Evolutionary conservation across 2,113 vertebrate genomes (phyloP).

Genomic region (Polypterus bichir): DNA sequence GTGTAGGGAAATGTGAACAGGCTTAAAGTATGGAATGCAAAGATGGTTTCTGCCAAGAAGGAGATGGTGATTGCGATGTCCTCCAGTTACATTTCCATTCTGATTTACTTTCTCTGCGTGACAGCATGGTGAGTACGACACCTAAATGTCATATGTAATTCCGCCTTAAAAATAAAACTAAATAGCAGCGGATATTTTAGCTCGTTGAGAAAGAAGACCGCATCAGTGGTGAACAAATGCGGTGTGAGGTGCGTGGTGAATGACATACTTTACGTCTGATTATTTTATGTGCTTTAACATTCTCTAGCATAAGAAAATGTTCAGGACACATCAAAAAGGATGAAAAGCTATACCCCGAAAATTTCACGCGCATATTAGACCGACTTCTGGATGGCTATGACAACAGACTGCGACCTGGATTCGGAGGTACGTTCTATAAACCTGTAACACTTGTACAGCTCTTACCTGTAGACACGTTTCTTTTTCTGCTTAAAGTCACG

Average conservation of each 20-base stretch:
- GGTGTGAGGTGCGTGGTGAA: background rate
- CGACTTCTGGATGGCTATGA: conserved; percentile 93
- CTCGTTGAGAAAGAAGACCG: background rate
- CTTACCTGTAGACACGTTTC: background rate
- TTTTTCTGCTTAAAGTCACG: background rate
- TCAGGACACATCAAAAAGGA: conserved; percentile 69
- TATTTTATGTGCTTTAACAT: conserved; percentile 21
- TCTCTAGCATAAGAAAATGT: conserved; percentile 62
- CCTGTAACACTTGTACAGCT: conserved; percentile 3
- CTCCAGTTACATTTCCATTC: conserved; percentile 56
- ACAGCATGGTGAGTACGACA: conserved; percentile 72
- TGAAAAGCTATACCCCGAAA: conserved; percentile 82
- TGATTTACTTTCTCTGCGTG: conserved; percentile 73
- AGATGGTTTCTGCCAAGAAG: conserved; percentile 82
- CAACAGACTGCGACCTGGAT: conserved; percentile 94
- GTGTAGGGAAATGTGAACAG: conserved; percentile 61
- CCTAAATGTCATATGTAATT: too few species aligned
- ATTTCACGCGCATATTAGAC: conserved; percentile 94
- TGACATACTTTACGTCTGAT: background rate
- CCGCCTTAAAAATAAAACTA: too few species aligned
- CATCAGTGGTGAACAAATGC: background rate
- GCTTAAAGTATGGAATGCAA: conserved; percentile 86
- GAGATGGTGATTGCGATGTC: conserved; percentile 68
- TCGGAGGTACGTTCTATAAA: conserved; percentile 65
- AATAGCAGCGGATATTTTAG: too few species aligned